Percentiles rank a stretch among this genome's conserved stretches.
phyloP scores from a whole-genome alignment of 2,797 vertebrate genomes.

The Iguana delicatissima region DNA sequence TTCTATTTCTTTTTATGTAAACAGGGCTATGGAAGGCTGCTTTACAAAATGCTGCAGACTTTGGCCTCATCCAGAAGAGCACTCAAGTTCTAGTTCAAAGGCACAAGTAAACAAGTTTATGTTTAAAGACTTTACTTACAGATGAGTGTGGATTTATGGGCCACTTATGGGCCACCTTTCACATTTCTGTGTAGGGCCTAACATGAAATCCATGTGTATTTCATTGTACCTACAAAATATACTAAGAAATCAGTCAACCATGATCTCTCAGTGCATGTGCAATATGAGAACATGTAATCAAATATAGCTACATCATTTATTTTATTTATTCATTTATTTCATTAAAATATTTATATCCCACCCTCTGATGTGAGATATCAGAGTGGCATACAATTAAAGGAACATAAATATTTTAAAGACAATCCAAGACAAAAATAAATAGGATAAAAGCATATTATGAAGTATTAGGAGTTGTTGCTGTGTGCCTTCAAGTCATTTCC shows the following conservation, averaged over 20 bases:
- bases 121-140: not conserved
- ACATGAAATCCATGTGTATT: not conserved
- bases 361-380: no score
- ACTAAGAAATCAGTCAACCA: not conserved
- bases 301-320: no score
- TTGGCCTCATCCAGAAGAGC: slow-evolving; percentile 10
- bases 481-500: not conserved
- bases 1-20: not conserved
- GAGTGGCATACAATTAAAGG: no score
- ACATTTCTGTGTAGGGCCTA: not conserved
- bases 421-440: no score
- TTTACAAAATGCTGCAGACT: not conserved
- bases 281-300: not conserved
- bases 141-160: not conserved
- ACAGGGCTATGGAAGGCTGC: no score
- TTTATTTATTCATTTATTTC: no score
- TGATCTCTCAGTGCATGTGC: not conserved
- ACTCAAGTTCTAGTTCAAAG: not conserved
- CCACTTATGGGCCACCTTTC: no score
- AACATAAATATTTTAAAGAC: no score
- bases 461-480: no score
- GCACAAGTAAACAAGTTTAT: not conserved
- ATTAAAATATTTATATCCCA: no score
- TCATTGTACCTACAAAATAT: not conserved
- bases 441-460: no score